phyloP scores from a whole-genome alignment of 2,888 invertebrate genomes.

The Amphiduros pacificus region DNA sequence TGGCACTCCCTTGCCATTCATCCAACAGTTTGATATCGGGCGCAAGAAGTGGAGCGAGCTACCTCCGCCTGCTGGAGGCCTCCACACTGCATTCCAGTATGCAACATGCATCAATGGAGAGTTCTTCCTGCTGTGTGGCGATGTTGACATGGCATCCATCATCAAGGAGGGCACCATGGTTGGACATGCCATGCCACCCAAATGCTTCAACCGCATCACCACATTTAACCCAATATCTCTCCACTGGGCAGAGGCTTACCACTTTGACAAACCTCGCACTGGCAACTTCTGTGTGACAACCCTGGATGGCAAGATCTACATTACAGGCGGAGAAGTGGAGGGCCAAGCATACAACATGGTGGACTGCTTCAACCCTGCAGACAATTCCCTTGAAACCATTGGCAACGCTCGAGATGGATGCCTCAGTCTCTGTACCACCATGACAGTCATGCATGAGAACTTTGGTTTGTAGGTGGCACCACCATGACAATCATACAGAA shows the following conservation, averaged over 20 bases:
- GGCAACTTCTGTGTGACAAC: slow-evolving; percentile 26
- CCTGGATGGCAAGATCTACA: slow-evolving; percentile 27
- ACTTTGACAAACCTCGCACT: slow-evolving; percentile 16
- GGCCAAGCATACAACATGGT: slow-evolving; percentile 19
- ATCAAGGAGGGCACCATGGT: slow-evolving; percentile 16
- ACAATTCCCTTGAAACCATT: slow-evolving; percentile 20
- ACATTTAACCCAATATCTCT: slow-evolving; percentile 26
- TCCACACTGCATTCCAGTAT: slow-evolving; percentile 27
- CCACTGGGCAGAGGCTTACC: slow-evolving; percentile 3
- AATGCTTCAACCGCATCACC: slow-evolving; percentile 22
- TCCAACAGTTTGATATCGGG: slow-evolving; percentile 25
- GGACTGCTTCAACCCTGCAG: slow-evolving; percentile 28
- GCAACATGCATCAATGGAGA: slow-evolving; percentile 21
- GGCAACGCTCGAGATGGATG: slow-evolving; percentile 28
- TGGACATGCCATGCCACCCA: slow-evolving; percentile 20
- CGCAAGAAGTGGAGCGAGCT: slow-evolving; percentile 27
- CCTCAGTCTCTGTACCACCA: slow-evolving; percentile 29
- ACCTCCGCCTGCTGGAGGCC: slow-evolving; percentile 16
- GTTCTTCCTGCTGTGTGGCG: slow-evolving; percentile 29
- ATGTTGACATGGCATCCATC: not conserved
- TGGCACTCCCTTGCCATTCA: slow-evolving; percentile 22
- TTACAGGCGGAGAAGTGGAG: slow-evolving; percentile 27
- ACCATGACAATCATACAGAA: no score
- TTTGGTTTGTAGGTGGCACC: slow-evolving; percentile 34
- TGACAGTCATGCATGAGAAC: slow-evolving; percentile 36